A percentile compares a stretch with the other conserved stretches of the same genome.
Evolutionary conservation across 2,797 vertebrate genomes (phyloP).

Genomic region (Strix occidentalis): DNA sequence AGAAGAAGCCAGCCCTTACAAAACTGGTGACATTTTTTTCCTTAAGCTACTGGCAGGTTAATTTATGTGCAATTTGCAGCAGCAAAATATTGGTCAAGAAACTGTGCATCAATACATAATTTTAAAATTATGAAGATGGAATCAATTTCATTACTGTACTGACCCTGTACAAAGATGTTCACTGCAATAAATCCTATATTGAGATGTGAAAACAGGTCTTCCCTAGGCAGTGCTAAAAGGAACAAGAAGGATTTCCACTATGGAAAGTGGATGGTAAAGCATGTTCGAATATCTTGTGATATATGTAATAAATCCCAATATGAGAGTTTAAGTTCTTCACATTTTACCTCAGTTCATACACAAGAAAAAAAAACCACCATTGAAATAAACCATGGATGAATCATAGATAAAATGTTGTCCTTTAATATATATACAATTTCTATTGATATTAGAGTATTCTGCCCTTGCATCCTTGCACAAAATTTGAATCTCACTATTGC

Average conservation of each 20-base stretch:
- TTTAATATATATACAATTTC: neutral
- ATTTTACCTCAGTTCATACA: neutral
- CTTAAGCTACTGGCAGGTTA: neutral
- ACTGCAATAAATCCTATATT: neutral
- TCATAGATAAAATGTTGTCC: neutral
- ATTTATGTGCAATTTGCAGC: neutral
- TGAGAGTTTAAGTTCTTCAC: neutral
- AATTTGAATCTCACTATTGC: neutral
- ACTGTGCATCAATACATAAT: neutral
- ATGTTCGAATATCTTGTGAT: neutral
- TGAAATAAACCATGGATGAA: neutral
- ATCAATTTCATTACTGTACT: neutral
- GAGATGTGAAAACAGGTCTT: neutral
- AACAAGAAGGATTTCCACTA: neutral
- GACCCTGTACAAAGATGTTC: neutral
- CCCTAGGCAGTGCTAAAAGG: neutral
- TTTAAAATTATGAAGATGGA: neutral
- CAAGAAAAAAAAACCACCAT: neutral
- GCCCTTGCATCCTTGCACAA: neutral
- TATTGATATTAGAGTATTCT: neutral
- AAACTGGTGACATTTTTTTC: neutral
- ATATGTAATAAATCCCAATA: neutral
- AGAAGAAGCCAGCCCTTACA: neutral
- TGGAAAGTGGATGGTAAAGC: neutral
- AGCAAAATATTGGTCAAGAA: neutral